These are phyloP conservation scores for Gymnarchus niloticus DNA, from an alignment of 2,113 vertebrate species.

Conservation along the genomic window DNA sequence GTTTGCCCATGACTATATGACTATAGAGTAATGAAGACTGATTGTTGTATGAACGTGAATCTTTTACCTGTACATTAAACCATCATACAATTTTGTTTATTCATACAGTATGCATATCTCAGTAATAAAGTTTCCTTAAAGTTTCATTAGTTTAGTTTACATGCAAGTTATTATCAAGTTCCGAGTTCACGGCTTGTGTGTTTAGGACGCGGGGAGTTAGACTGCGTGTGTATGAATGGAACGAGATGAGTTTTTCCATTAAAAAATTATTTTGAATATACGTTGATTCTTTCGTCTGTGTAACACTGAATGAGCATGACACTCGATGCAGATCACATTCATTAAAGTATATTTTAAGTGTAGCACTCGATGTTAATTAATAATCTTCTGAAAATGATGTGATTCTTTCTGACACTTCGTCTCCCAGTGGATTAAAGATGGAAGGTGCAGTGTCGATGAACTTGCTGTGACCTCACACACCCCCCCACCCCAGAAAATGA, in stretches of 20 bases:
- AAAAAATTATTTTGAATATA: neutral
- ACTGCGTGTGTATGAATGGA: neutral
- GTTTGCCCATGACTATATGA: no score
- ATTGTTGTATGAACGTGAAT: no score
- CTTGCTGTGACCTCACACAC: conserved; percentile 50
- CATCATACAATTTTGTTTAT: no score
- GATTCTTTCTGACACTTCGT: conserved; percentile 59
- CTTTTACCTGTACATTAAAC: no score
- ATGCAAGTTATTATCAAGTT: neutral
- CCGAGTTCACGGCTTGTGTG: neutral
- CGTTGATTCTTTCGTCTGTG: neutral
- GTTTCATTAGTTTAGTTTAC: neutral
- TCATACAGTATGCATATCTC: no score
- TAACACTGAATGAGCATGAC: neutral
- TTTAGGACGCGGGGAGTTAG: neutral
- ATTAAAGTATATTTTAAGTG: conserved; percentile 1
- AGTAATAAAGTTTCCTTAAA: neutral
- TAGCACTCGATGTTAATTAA: conserved; percentile 30
- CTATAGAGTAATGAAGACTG: no score
- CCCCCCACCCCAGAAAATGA: neutral
- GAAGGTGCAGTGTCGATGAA: conserved; percentile 42
- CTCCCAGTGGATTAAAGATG: conserved; percentile 42
- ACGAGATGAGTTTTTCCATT: neutral
- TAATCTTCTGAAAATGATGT: conserved; percentile 45
- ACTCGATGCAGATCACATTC: neutral